These are phyloP conservation scores for Parnassius smintheus DNA, from an alignment of 2,888 invertebrate genomes.

Conservation along the genomic window DNA sequence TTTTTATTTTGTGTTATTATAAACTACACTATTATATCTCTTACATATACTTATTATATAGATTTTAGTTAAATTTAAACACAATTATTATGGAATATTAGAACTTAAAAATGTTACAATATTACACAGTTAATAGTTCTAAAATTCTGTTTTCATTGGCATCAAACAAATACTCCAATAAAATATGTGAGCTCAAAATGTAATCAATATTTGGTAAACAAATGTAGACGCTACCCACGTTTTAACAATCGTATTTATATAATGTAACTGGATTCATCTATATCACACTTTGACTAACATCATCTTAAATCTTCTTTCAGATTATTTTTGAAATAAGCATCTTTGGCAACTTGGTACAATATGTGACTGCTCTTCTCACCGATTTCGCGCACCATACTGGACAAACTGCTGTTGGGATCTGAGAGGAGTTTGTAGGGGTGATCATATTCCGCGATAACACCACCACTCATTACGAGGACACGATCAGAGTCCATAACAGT, in stretches of 20 bases:
- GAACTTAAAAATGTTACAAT: no score
- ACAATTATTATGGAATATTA: no score
- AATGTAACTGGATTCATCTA: slow-evolving; percentile 15
- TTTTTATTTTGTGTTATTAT: no score
- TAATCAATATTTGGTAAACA: no score
- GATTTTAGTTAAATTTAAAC: no score
- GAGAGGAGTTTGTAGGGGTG: slow-evolving; percentile 81
- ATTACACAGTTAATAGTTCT: no score
- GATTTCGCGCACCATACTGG: slow-evolving; percentile 81
- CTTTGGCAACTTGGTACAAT: slow-evolving; percentile 71
- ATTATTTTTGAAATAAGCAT: slow-evolving; percentile 61
- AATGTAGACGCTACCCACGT: no score
- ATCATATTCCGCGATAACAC: slow-evolving; percentile 83
- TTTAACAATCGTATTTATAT: not conserved
- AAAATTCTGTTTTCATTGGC: no score
- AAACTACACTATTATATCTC: no score
- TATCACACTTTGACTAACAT: not conserved
- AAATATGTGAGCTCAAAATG: no score
- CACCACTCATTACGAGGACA: slow-evolving; percentile 85
- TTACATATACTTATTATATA: no score
- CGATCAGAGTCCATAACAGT: slow-evolving; percentile 95
- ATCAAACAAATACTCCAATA: no score
- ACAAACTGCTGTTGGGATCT: slow-evolving; percentile 76
- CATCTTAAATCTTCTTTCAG: slow-evolving; percentile 48
- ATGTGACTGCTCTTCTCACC: slow-evolving; percentile 78